phyloP scores from a whole-genome alignment of 2,888 invertebrate genomes.

The Campopleginae sp. region DNA sequence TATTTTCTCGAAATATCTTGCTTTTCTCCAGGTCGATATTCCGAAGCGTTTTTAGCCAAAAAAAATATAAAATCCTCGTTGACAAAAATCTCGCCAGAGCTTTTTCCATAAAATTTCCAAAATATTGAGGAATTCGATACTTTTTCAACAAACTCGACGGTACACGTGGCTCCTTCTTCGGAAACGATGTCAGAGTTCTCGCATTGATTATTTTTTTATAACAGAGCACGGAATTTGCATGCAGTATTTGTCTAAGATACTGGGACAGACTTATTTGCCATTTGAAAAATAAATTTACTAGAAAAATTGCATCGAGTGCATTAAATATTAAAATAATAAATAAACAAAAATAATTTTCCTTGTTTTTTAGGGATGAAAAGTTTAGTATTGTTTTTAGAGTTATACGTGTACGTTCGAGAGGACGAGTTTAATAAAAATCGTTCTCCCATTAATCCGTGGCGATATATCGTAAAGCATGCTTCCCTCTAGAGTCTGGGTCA shows the following conservation, averaged over 20 bases:
- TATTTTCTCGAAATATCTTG: background rate
- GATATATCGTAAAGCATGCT: background rate
- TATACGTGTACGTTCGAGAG: slow-evolving; percentile 9
- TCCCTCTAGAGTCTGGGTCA: slow-evolving; percentile 80
- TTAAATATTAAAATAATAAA: too few relatives aligned
- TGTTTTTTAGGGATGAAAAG: too few relatives aligned
- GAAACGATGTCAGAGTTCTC: too few relatives aligned
- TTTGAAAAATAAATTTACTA: too few relatives aligned
- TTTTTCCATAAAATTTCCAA: too few relatives aligned
- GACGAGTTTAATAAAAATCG: slow-evolving; percentile 3
- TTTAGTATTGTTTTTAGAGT: background rate
- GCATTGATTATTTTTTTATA: too few relatives aligned
- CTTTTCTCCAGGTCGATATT: background rate
- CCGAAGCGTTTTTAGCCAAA: background rate
- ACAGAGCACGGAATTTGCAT: too few relatives aligned
- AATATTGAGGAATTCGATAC: background rate
- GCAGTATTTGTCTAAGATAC: too few relatives aligned
- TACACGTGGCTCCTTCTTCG: background rate
- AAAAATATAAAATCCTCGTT: background rate
- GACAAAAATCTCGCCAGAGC: too few relatives aligned
- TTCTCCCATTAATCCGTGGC: background rate
- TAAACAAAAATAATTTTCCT: too few relatives aligned
- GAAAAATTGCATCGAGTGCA: too few relatives aligned
- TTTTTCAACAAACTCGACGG: background rate
- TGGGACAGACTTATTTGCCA: too few relatives aligned